Base-by-base conservation (phyloP, 2,888 invertebrate genomes). In the Sesia bembeciformis region DNA sequence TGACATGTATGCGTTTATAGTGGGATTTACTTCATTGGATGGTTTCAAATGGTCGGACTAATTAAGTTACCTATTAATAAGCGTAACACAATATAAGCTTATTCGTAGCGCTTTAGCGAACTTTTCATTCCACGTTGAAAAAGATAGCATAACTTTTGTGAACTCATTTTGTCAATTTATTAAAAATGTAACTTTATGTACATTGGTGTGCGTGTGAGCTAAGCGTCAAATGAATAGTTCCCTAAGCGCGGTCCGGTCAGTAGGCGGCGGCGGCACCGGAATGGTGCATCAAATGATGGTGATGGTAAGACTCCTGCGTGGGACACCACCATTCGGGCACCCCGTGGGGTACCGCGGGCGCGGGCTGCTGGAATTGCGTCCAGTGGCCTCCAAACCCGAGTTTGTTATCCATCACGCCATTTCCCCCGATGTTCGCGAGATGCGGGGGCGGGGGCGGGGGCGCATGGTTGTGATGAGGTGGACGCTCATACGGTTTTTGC, bases 401-500 rank as follows among this genome's bases (percentile, higher is more conserved):
- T 62, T 88, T 88, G 62, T 88, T 88, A 53, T 88, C 87, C 84
- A 86, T 82, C 51, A 82, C 75, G n/a, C 95, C 95, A 64, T 95
- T 94, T 73, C 96, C 85, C 4, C 87, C 79, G 5, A 88, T 76
- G 54, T 88, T 87, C 3, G 88, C 86, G 50, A 87, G 60, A 57
- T 86, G 86, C 7, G 82, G 76, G 39, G 76, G 75, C 60, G 80
- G 81, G 57, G 86, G 86, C 7, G 82, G 76, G 39, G 76, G 75
- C 60, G 80, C 80, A 52, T 82, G 75, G 40, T 81, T 80, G 57
- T 84, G 86, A 3, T 67, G 74, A 7, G 81, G 83, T 6, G 78
- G 95, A 92, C 96, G 94, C 63, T 96, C 96, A 74, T 95, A 93
- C n/a, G 94, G 90, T 66, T 92, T 89, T 60, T 84, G 86, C 52